Conservation (phyloP, 2,113 vertebrate genomes). For the Psittacus erithacus region DNA sequence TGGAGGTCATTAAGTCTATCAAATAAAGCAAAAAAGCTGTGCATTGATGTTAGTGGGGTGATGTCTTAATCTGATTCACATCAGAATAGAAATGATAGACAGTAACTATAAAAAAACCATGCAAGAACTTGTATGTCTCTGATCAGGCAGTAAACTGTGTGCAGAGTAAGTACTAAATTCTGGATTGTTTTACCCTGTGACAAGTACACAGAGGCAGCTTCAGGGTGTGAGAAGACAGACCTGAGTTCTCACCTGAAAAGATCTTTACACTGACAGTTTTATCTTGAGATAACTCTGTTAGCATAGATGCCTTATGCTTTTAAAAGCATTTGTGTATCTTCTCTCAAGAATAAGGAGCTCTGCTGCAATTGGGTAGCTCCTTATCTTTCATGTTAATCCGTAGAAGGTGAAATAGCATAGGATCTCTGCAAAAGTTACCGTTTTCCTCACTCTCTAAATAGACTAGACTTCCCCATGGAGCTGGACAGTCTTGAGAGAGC, state of each 20-base stretch:
- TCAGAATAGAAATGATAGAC: neutral
- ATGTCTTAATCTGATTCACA: neutral
- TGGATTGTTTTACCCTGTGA: neutral
- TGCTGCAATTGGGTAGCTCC: rapidly evolving
- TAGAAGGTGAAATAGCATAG: neutral
- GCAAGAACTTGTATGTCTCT: neutral
- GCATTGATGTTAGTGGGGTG: neutral
- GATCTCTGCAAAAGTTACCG: neutral
- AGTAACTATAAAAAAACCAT: neutral
- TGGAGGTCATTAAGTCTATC: neutral
- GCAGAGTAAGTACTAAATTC: neutral
- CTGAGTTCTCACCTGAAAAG: neutral
- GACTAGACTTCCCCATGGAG: neutral
- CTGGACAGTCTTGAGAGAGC: neutral
- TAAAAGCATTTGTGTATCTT: neutral
- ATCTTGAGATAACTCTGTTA: neutral
- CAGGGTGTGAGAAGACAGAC: neutral
- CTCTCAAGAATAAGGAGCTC: neutral
- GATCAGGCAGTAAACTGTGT: neutral
- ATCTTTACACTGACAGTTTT: neutral
- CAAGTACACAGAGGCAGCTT: neutral
- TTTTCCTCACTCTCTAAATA: neutral
- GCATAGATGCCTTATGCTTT: neutral
- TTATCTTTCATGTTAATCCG: neutral
- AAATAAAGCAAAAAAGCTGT: neutral